Evolutionary conservation across 2,113 vertebrate genomes (phyloP), one percentile per base, ranked within the genome.

Genomic region (Lota lota): DNA sequence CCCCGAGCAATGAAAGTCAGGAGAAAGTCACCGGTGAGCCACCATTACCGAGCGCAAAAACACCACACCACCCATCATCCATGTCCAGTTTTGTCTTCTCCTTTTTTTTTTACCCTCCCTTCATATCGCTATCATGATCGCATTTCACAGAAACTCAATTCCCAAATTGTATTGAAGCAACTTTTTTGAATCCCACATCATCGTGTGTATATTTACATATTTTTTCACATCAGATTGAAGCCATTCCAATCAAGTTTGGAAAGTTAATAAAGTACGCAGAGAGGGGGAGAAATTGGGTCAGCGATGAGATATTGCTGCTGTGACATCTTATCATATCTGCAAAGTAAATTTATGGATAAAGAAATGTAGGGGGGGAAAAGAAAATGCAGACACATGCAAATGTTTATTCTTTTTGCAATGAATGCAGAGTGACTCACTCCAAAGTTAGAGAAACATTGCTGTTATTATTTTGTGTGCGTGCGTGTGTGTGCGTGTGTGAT

Each of bases 1-100:
- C 88, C 40, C 85, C 73, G 40, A 88, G 87, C 87, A 81, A 88
- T 85, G 89, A 91, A 90, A 91, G 89, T 91, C 89, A 88, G 83
- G 75, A 89, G 90, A 92, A 91, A 90, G 90, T 89, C 85, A 85
- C 86, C 86, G 80, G 67, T 83, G 62, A 56, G 81, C 72, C 76
- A 82, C 81, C 74, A 28, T 76, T 47, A 82, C 63, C 69, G 53
- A 0, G 28, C 56, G 59, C 70, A 79, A 75, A 79, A 72, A 76
- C 67, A 22, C 51, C 51, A 63, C 72, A 4, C 28, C 28, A 33
- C 28, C 28, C 4, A 33, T 6, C 28, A 33, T 5, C 62, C 62
- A 79, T 71, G 84, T 83, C 81, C 82, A 77, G 82, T 81, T 81
- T 83, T 81, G 82, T 85, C 81, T 73, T 66, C 80, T 70, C 59